Conservation (phyloP, 2,888 invertebrate species). For the Drosophila nigritarsus region DNA sequence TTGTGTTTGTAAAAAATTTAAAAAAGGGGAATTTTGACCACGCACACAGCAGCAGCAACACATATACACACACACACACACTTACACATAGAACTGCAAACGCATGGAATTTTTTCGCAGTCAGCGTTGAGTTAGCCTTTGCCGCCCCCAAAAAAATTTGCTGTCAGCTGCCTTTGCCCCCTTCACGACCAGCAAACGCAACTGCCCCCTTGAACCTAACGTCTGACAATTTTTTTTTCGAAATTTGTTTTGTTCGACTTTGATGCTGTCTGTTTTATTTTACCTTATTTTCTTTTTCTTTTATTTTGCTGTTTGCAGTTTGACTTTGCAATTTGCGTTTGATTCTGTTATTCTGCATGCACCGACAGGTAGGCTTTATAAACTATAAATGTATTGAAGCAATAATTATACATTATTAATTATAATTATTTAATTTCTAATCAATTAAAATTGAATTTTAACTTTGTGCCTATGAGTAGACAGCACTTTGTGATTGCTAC, state of each 20-base stretch:
- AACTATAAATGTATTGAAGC: neutral
- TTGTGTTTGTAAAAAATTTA: slow-evolving; percentile 60
- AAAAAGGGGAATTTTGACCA: slow-evolving; percentile 76
- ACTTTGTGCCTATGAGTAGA: slow-evolving; percentile 52
- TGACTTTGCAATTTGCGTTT: slow-evolving; percentile 70
- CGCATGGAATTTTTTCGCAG: slow-evolving; percentile 74
- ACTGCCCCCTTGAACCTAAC: slow-evolving; percentile 26
- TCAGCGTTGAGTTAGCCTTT: slow-evolving; percentile 67
- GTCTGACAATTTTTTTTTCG: slow-evolving; percentile 42
- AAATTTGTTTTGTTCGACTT: slow-evolving; percentile 78
- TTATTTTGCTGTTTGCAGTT: slow-evolving; percentile 29
- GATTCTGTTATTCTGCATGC: slow-evolving; percentile 19
- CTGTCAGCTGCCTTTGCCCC: slow-evolving; percentile 28
- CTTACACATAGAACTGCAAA: slow-evolving; percentile 46
- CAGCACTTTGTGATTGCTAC: slow-evolving; percentile 24
- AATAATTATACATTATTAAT: slow-evolving; percentile 3
- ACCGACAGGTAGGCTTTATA: neutral
- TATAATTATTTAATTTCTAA: slow-evolving; percentile 7
- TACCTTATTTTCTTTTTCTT: slow-evolving; percentile 22
- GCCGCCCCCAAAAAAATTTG: slow-evolving; percentile 68
- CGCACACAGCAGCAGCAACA: slow-evolving; percentile 48
- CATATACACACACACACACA: slow-evolving; percentile 46
- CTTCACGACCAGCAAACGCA: neutral
- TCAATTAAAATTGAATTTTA: neutral
- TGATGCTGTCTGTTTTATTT: slow-evolving; percentile 58